These are phyloP conservation scores for Pantala flavescens DNA, from an alignment of 1,140 invertebrate genomes.

Conservation along the genomic window DNA sequence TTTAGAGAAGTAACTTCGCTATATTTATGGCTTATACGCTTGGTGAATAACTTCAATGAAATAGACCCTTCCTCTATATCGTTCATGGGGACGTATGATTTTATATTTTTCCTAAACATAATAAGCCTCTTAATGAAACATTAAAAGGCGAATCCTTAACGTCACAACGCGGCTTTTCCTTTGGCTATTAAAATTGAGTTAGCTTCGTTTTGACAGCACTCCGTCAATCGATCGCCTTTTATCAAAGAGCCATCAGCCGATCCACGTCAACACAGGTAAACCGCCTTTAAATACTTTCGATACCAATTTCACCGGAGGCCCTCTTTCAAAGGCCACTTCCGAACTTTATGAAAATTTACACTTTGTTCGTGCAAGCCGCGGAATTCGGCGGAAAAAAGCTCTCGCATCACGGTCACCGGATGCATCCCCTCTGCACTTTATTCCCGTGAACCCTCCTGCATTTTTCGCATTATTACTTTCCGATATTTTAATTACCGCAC, in stretches of 20 bases:
- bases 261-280: background rate
- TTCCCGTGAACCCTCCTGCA: background rate
- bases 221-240: background rate
- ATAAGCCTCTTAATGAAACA: no score
- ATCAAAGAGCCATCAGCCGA: background rate
- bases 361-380: background rate
- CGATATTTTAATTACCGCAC: constrained; percentile 6
- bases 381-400: background rate
- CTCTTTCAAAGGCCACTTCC: background rate
- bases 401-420: background rate
- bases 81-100: no score
- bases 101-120: no score
- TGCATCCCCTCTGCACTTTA: background rate
- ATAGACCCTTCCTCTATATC: no score
- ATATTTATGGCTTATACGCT: no score
- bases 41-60: no score
- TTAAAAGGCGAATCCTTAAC: no score
- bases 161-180: no score
- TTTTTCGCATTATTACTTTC: background rate
- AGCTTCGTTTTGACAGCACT: background rate
- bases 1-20: no score
- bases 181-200: background rate
- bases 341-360: background rate
- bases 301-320: background rate
- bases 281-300: background rate